Base-by-base conservation (phyloP, 2,797 vertebrate genomes). In the Sciaenops ocellatus region DNA sequence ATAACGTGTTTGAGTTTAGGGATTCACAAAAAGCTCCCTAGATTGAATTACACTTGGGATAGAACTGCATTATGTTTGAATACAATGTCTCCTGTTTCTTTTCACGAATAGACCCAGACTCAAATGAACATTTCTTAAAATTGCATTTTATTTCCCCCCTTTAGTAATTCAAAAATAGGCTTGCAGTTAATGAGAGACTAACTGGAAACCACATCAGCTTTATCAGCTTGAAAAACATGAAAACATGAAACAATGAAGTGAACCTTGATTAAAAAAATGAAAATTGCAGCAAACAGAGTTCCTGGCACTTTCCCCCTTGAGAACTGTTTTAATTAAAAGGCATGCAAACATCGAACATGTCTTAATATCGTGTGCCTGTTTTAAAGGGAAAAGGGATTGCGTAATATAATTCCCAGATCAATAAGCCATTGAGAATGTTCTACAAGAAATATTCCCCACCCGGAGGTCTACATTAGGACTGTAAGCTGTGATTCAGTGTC, bases 351-450 rank as follows among this genome's bases (percentile, higher is more conserved):
- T 85, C 64, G 82, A 83, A 81, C 73, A 82, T 80, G 84, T 82
- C 81, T 89, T 83, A 75, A 89, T 89, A 86, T 89, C 22, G 30
- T 42, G 61, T 68, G 70, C 56, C 61, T 76, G 77, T 76, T 76
- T 73, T 76, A 80, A 77, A 67, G 66, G 78, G 69, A 63, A 74
- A 69, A 78, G 69, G 80, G 78, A 73, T 76, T 13, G 52, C 6
- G 73, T 90, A 76, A 87, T 93, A 89, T 89, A 82, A 89, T 90
- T 89, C 74, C 57, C 8, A 16, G 78, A 94, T 94, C 91, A 88
- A 95, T 94, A 94, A 88, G 79, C 90, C 88, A 88, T 86, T 77
- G 85, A 72, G 77, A 87, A 87, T 73, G 84, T 80, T 90, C 86
- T 85, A 87, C 90, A 93, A 91, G 69, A 82, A 75, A 92, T 83